phyloP scores from a whole-genome alignment of 2,797 vertebrate species.

The Tamandua tetradactyla region DNA sequence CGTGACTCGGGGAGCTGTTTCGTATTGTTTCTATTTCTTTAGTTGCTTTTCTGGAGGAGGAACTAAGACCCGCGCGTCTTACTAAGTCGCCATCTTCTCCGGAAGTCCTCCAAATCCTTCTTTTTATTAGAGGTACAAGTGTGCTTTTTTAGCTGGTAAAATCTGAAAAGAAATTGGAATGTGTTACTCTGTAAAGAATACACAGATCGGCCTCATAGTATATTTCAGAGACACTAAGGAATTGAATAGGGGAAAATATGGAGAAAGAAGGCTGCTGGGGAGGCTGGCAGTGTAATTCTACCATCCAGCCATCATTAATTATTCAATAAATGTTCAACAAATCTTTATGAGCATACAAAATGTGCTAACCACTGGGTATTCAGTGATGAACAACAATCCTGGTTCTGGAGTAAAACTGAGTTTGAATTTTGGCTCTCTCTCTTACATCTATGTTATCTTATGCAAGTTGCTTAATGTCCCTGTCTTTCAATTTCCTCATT shows the following conservation, averaged over 20 bases:
- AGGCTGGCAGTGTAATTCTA: not conserved
- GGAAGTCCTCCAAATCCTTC: too few relatives aligned
- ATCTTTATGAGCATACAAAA: not conserved
- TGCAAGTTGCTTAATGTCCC: not conserved
- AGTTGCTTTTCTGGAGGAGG: too few relatives aligned
- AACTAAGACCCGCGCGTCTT: too few relatives aligned
- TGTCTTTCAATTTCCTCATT: too few relatives aligned
- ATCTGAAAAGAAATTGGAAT: not conserved
- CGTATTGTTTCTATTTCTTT: too few relatives aligned
- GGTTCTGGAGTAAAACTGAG: not conserved
- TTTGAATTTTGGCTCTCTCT: conserved; percentile 7
- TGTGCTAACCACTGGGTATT: not conserved
- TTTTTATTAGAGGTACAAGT: not conserved
- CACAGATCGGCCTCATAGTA: not conserved
- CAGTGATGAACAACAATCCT: not conserved
- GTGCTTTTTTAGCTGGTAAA: conserved; percentile 6
- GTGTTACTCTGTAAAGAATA: not conserved
- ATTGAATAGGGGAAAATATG: not conserved
- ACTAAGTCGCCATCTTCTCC: too few relatives aligned
- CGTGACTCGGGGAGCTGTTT: too few relatives aligned
- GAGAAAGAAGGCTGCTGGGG: not conserved
- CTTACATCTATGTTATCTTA: not conserved
- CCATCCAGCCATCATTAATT: not conserved
- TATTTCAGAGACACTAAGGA: conserved; percentile 22
- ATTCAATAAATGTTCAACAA: not conserved